phyloP scores from a whole-genome alignment of 2,113 vertebrate species.

The Panthera uncia region DNA sequence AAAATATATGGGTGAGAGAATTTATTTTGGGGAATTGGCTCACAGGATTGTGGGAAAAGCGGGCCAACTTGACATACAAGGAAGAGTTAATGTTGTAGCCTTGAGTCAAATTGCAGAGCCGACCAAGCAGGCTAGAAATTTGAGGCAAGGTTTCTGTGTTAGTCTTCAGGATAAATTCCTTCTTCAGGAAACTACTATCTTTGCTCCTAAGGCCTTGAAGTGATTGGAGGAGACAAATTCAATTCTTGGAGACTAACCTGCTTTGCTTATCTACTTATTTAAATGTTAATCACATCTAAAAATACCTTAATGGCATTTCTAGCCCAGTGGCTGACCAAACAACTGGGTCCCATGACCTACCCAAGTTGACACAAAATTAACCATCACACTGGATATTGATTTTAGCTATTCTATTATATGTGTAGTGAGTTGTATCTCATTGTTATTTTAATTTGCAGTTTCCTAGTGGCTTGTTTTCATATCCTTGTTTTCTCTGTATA shows the following conservation, averaged over 20 bases:
- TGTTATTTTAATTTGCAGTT: not conserved
- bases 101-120: not conserved
- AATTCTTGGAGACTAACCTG: not conserved
- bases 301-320: not conserved
- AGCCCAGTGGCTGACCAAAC: not conserved
- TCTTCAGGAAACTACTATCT: not conserved
- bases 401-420: not conserved
- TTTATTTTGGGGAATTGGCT: not conserved
- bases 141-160: not conserved
- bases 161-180: not conserved
- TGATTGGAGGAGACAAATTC: not conserved
- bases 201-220: not conserved
- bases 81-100: not conserved
- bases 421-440: too few relatives aligned
- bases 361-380: not conserved
- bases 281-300: not conserved
- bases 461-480: not conserved
- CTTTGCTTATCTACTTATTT: not conserved
- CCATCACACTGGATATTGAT: not conserved
- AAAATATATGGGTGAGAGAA: not conserved
- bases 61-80: not conserved
- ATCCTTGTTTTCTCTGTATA: not conserved
- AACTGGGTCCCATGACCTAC: not conserved
- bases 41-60: not conserved
- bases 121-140: too few relatives aligned